Evolutionary conservation across 53 echinoderm and acorn worm genomes (phyloP), one percentile per base, ranked within the genome.

Genomic region (Astropecten irregularis): DNA sequence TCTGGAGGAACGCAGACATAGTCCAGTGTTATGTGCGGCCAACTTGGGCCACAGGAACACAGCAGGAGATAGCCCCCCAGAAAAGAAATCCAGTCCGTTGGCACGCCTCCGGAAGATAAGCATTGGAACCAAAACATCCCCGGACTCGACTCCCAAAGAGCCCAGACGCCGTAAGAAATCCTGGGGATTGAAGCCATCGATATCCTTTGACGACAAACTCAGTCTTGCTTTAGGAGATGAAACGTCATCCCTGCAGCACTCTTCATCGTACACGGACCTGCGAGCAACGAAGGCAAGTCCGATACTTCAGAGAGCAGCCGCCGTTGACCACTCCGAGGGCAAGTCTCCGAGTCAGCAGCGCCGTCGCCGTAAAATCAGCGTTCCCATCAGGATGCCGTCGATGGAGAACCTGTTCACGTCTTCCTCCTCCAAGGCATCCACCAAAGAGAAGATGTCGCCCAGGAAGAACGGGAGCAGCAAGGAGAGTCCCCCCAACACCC

Each of bases 331-430:
- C 7, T 16, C 19, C 20, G 10, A 16, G 1, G 2, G 15, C 18
- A 25, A 27, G 16, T 25, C 79, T 23, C 48, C 32, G 3, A 76
- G 76, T 58, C 48, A 47, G 3, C 79, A 59, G 19, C 60, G 46
- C 33, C 76, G 22, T 3, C 79, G 79, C 40, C 79, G 79, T 29
- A 79, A 79, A n/a, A 79, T 79, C 48, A 79, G 79, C 21, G 79
- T 79, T 11, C 79, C 79, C 18, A 42, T 79, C 79, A 46, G 9
- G 20, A 79, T 79, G 79, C 79, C 79, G 14, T 79, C 79, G 3
- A 79, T 79, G 79, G 79, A 79, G 2, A 79, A 62, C 62, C 31
- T 79, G 19, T 79, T 79, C 62, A 1, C 20, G 11, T 74, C 74
- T 22, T 74, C 74, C 9, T 19, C 58, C 9, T 15, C 36, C 55